Percentiles rank a stretch among this genome's conserved stretches.
Evolutionary conservation across 2,113 vertebrate species (phyloP).

Genomic region (Notiomystis cincta): DNA sequence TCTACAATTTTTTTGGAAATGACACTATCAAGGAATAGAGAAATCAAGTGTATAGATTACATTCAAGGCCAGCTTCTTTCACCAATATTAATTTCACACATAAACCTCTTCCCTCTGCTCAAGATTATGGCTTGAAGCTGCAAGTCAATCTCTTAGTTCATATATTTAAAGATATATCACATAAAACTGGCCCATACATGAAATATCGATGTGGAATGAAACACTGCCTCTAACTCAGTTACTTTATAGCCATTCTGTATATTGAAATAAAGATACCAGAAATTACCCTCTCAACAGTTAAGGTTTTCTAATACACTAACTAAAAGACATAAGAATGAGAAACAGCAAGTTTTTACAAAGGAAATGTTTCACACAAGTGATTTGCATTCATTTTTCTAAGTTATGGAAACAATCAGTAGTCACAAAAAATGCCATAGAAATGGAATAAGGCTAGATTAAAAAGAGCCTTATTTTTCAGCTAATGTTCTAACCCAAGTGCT

Average conservation of each 20-base stretch:
- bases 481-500: slow-evolving; percentile 12
- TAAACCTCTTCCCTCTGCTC: background rate
- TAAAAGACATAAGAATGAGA: background rate
- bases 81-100: background rate
- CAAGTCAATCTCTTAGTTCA: background rate
- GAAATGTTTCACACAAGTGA: background rate
- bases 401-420: background rate
- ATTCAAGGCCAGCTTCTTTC: background rate
- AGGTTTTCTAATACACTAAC: background rate
- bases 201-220: background rate
- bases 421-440: background rate
- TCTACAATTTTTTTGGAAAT: background rate
- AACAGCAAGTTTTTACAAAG: background rate
- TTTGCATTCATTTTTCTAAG: background rate
- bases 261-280: background rate
- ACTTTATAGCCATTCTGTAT: background rate
- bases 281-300: background rate
- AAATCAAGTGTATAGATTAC: background rate
- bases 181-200: background rate
- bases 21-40: background rate
- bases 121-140: background rate
- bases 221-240: background rate
- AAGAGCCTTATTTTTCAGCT: background rate
- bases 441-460: background rate
- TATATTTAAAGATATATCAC: background rate